Conservation (phyloP, 2,113 vertebrate species). For the Tamias sibiricus region DNA sequence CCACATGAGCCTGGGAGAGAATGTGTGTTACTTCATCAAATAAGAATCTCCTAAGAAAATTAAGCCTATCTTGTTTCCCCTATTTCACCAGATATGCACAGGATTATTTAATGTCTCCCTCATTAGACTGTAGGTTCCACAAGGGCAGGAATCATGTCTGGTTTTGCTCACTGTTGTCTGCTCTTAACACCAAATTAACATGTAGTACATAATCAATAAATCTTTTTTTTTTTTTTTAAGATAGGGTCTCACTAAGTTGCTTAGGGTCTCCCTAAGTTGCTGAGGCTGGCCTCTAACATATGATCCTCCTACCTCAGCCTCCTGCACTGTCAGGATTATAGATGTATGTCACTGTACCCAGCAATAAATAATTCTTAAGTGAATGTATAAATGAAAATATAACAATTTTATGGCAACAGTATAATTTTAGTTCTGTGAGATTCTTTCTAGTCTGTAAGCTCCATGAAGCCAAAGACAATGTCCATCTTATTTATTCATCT, state of each 20-base stretch:
- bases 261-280: too few relatives aligned
- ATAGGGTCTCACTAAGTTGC: too few relatives aligned
- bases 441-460: background rate
- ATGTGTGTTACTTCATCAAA: background rate
- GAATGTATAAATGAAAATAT: background rate
- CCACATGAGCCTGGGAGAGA: background rate
- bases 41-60: background rate
- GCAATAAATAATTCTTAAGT: background rate
- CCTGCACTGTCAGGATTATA: too few relatives aligned
- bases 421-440: background rate
- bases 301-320: too few relatives aligned
- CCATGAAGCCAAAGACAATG: background rate
- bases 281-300: too few relatives aligned
- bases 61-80: background rate
- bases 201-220: background rate
- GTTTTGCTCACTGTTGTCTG: background rate
- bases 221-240: background rate
- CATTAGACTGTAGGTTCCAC: background rate
- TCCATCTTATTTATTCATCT: slow-evolving; percentile 11
- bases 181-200: background rate
- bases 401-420: background rate
- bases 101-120: background rate
- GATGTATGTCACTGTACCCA: too few relatives aligned
- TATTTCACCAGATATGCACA: background rate
- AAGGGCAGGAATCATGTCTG: background rate